Percentiles rank a stretch among this genome's conserved stretches.
Evolutionary conservation across 2,797 vertebrate species (phyloP).

Genomic region (Antrozous pallidus): DNA sequence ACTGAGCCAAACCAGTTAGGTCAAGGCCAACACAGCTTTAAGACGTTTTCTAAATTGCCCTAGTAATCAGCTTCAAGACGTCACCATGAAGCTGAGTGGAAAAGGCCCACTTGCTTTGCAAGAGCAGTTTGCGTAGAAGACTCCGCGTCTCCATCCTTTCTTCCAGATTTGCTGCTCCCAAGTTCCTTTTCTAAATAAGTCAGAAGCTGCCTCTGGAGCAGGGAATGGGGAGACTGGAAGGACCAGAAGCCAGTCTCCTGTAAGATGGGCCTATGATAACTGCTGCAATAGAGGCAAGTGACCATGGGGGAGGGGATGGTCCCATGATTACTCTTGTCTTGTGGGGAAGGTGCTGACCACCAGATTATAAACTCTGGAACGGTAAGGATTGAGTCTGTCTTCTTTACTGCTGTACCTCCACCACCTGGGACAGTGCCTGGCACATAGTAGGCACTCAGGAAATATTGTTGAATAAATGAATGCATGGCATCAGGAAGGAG

Average conservation of each 20-base stretch:
- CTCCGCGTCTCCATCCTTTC: background rate
- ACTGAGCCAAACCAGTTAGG: too few species aligned
- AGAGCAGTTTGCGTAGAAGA: background rate
- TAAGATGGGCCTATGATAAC: background rate
- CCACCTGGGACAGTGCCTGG: background rate
- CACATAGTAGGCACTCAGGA: background rate
- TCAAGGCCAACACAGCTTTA: background rate
- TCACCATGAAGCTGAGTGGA: background rate
- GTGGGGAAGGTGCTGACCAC: background rate
- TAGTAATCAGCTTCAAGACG: background rate
- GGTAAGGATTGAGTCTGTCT: background rate
- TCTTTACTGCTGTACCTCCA: background rate
- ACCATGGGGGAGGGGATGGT: too few species aligned
- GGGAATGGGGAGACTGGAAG: background rate
- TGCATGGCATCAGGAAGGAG: background rate
- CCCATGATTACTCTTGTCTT: background rate
- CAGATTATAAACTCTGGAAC: background rate
- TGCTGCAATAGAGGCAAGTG: background rate
- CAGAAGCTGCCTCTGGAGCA: background rate
- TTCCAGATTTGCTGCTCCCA: background rate
- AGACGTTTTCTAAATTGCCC: background rate
- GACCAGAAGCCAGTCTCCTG: background rate
- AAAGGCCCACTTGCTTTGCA: rapidly evolving
- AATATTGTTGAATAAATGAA: background rate
- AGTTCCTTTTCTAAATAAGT: background rate